Percentiles rank a stretch among this genome's conserved stretches.
Evolutionary conservation across 2,888 invertebrate genomes (phyloP).

Genomic region (Plusia festucae): DNA sequence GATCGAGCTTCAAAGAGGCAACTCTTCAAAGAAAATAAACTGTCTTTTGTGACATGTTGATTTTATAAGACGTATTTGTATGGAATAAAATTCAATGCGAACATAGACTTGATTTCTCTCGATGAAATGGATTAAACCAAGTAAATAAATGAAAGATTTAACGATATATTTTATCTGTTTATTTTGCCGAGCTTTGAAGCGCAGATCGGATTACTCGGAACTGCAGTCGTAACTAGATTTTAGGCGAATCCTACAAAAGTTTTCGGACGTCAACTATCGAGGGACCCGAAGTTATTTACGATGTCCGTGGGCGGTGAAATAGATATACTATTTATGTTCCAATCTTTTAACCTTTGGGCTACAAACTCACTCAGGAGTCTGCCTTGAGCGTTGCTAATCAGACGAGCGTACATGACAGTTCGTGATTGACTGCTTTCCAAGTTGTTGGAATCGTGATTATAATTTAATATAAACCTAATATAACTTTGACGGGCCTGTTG

Average conservation of each 20-base stretch:
- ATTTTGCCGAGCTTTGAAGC: conserved; percentile 1
- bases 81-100: conserved; percentile 2
- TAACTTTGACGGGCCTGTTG: no score
- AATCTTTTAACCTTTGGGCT: conserved; percentile 27
- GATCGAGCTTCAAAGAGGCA: conserved; percentile 46
- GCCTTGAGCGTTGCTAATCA: conserved; percentile 3
- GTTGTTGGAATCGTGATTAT: not conserved
- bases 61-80: conserved; percentile 24
- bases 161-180: conserved; percentile 1
- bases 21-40: conserved; percentile 47
- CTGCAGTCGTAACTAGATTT: conserved; percentile 23
- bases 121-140: not conserved
- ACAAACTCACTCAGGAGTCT: not conserved
- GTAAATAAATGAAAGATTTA: not conserved
- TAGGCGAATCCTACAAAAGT: conserved; percentile 18
- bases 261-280: conserved; percentile 21
- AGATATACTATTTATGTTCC: conserved; percentile 26
- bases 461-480: not conserved
- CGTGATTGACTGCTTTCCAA: conserved; percentile 3
- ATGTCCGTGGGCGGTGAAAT: conserved; percentile 11
- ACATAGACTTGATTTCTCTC: not conserved
- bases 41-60: conserved; percentile 48
- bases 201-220: not conserved
- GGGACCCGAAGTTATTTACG: conserved; percentile 29
- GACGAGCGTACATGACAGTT: conserved; percentile 3